Evolutionary conservation across 1,140 invertebrate genomes (phyloP).

Genomic region (Ostrea denselamellosa): DNA sequence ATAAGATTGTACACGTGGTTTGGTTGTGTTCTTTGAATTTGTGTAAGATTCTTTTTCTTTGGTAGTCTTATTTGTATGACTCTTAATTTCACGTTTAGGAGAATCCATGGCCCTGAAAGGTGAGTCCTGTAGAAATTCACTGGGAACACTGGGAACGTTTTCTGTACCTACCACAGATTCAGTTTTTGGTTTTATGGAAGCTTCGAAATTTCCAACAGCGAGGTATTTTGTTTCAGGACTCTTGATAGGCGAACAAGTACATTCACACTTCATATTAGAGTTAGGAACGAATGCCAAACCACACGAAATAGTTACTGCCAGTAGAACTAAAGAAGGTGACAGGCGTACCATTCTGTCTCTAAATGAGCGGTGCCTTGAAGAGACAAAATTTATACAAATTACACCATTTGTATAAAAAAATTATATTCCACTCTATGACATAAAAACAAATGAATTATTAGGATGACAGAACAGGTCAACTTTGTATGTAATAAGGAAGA

Average conservation of each 20-base stretch:
- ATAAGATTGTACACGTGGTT: background rate
- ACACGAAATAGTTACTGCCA: background rate
- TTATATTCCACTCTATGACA: background rate
- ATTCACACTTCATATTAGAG: slow-evolving; percentile 14
- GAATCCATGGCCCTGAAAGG: background rate
- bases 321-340: background rate
- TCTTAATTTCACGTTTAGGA: background rate
- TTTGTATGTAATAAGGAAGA: background rate
- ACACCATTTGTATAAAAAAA: background rate
- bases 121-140: background rate
- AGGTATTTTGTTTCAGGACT: background rate
- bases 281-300: slow-evolving; percentile 13
- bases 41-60: background rate
- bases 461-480: background rate
- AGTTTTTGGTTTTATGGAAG: background rate
- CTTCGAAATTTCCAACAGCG: slow-evolving; percentile 18
- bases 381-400: slow-evolving; percentile 8
- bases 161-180: background rate
- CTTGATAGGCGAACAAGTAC: background rate
- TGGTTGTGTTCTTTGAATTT: background rate
- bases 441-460: slow-evolving; percentile 15
- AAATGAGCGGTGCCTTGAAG: background rate
- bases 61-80: background rate
- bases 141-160: background rate
- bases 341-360: background rate